phyloP scores from a whole-genome alignment of 92 coral and sea anemone species.

The Paramuricea clavata region DNA sequence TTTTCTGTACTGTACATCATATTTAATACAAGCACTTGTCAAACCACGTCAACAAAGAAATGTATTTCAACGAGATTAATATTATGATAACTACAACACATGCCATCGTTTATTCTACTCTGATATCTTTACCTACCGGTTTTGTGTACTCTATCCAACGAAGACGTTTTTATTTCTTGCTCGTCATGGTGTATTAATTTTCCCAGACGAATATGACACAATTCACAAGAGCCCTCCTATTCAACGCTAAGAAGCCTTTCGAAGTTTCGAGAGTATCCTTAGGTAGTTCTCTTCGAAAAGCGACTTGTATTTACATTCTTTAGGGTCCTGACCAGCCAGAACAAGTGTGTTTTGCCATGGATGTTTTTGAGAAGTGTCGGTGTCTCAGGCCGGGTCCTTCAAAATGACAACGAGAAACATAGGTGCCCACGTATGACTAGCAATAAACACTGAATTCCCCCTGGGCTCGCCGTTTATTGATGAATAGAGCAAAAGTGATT shows the following conservation, averaged over 20 bases:
- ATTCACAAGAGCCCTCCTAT: not conserved
- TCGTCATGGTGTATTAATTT: not conserved
- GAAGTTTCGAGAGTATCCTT: not conserved
- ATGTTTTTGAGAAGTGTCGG: not conserved
- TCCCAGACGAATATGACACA: not conserved
- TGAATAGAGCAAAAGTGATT: not conserved
- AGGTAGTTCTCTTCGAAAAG: not conserved
- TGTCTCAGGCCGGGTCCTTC: not conserved
- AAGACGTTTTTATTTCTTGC: not conserved
- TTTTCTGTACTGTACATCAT: too few relatives aligned
- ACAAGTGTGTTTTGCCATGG: not conserved
- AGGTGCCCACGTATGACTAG: not conserved
- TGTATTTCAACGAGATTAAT: too few relatives aligned
- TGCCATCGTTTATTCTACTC: not conserved
- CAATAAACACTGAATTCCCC: not conserved
- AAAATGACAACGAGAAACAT: not conserved
- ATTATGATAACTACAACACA: too few relatives aligned
- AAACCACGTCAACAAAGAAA: too few relatives aligned
- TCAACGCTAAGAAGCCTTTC: not conserved
- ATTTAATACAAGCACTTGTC: too few relatives aligned
- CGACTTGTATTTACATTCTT: not conserved
- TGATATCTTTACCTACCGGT: not conserved
- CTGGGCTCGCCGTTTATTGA: not conserved
- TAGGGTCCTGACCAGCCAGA: not conserved
- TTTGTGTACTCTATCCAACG: not conserved